Conservation (phyloP, 2,113 vertebrate genomes). For the Pelecanus crispus region DNA sequence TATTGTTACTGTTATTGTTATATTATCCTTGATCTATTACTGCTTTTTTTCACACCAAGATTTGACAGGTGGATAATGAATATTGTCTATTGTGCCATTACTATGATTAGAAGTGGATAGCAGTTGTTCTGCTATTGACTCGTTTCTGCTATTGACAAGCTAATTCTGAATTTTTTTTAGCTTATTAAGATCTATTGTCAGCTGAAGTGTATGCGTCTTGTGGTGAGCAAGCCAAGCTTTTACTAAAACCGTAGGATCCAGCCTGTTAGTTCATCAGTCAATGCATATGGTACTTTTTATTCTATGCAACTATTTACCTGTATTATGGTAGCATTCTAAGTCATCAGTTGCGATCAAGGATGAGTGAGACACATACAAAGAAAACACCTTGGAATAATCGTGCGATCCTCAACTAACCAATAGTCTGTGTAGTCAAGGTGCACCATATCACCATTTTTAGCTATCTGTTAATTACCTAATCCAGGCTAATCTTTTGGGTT, state of each 20-base stretch:
- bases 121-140: constrained; percentile 65
- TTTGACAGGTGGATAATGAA: constrained; percentile 70
- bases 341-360: background rate
- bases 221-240: background rate
- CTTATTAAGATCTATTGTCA: constrained; percentile 56
- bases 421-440: background rate
- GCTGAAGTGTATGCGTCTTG: background rate
- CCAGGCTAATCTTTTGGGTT: background rate
- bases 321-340: background rate
- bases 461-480: background rate
- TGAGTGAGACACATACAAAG: background rate
- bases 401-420: background rate
- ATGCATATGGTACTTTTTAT: background rate
- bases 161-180: constrained; percentile 54
- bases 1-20: constrained; percentile 10
- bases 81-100: constrained; percentile 71
- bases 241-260: background rate
- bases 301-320: background rate
- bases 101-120: constrained; percentile 46
- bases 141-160: constrained; percentile 61
- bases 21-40: constrained; percentile 58
- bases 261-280: background rate
- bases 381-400: background rate
- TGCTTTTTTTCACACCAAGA: constrained; percentile 61
- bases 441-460: rapidly evolving